Conservation (phyloP, 2,797 vertebrate species). For the Parambassis ranga region DNA sequence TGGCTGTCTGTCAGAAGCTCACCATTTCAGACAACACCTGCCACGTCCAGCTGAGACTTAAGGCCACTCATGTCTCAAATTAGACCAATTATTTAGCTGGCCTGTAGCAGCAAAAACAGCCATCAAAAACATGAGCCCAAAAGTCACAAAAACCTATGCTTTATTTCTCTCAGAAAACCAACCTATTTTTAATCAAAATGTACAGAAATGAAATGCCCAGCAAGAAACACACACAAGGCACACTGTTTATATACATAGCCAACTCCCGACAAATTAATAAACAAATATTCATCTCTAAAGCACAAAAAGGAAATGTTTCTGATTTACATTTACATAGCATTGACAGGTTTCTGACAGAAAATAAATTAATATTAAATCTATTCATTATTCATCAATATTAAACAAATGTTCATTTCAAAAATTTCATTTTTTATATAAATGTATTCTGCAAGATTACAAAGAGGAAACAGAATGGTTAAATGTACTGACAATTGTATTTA, state of each 20-base stretch:
- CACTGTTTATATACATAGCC: slow-evolving; percentile 24
- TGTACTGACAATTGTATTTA: background rate
- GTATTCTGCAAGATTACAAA: background rate
- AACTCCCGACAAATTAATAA: slow-evolving; percentile 4
- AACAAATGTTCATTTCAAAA: background rate
- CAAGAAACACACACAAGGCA: slow-evolving; percentile 45
- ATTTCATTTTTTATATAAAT: background rate
- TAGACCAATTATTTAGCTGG: slow-evolving; percentile 14
- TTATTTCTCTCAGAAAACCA: slow-evolving; percentile 6
- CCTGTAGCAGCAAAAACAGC: background rate
- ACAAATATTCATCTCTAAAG: background rate
- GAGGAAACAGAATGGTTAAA: background rate
- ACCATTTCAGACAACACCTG: slow-evolving; percentile 36
- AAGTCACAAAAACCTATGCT: background rate
- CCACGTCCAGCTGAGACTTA: slow-evolving; percentile 51
- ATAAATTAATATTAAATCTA: slow-evolving; percentile 13
- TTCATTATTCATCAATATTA: background rate
- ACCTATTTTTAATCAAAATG: background rate
- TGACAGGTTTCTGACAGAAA: background rate
- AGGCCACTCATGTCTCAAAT: slow-evolving; percentile 41
- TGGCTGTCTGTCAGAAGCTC: slow-evolving; percentile 31
- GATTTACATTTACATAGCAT: background rate
- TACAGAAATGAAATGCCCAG: background rate
- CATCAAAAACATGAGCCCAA: slow-evolving; percentile 18
- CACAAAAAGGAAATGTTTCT: background rate